Base-by-base conservation (phyloP, 37 sponge, comb jelly and placozoan genomes). In the Spongilla lacustris region DNA sequence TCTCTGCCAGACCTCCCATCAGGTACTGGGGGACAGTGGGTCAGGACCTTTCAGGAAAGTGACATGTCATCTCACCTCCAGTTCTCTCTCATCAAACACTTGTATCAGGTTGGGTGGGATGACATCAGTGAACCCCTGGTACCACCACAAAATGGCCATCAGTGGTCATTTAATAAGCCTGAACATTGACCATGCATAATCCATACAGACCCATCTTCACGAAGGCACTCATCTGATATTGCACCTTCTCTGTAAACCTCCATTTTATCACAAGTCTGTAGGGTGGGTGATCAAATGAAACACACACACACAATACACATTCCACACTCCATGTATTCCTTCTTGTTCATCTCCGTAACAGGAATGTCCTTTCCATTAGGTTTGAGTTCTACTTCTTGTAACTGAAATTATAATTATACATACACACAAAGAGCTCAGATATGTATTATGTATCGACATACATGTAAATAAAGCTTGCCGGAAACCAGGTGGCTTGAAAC, bases 71-170 rank as follows among this genome's bases (percentile, higher is more conserved):
- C 85, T 86, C 36, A 97, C 96, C 89, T 96, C 97, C 31, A 96
- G 67, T 80, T 97, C 98, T 71, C 92, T 87, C 58, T 95, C 98
- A 89, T 97, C 98, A 91, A 97, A 97, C 41, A 97, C 90, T 36
- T 84, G 91, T 23, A 95, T 68, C 77, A 88, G 73, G 0, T 81
- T 69, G 22, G 90, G 86, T 29, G 99, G 93, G 77, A 98, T 88
- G 13, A 98, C 67, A 32, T 98, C 96, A 66, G 84, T 33, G 38
- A 98, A 94, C 26, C 99, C 99, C 94, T 97, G 76, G 58, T 58
- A 58, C 58, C 4, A 17, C 58, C 58, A 46, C 46, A 46, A 6
- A 10, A 6, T 58, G 58, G 58, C 19, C 1, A 17, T 6, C 19
- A 14, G 58, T 58, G 92, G 50, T 25, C 13, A 35, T 83, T 31